Percentiles rank a stretch among this genome's conserved stretches.
phyloP scores from a whole-genome alignment of 2,888 invertebrate genomes.

The Eilema sororculum region DNA sequence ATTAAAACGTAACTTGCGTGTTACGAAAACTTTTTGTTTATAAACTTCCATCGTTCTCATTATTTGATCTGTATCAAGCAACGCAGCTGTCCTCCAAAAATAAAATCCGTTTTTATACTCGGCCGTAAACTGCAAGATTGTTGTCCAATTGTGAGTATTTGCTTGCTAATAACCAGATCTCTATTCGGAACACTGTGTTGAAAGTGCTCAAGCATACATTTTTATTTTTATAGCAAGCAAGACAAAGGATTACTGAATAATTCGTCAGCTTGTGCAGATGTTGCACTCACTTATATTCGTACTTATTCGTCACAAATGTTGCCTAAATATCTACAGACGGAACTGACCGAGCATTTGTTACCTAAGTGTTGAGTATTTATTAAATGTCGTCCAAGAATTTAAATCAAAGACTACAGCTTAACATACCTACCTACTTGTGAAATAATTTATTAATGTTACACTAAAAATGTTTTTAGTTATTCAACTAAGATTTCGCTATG shows the following conservation, averaged over 20 bases:
- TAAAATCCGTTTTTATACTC: slow-evolving; percentile 38
- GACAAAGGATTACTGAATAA: slow-evolving; percentile 31
- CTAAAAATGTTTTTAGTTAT: slow-evolving; percentile 33
- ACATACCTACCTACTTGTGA: slow-evolving; percentile 22
- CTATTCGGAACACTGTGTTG: slow-evolving; percentile 15
- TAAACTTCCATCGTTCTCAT: slow-evolving; percentile 37
- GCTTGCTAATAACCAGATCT: slow-evolving; percentile 31
- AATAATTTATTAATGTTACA: slow-evolving; percentile 32
- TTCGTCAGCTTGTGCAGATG: slow-evolving; percentile 13
- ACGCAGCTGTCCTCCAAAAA: slow-evolving; percentile 41
- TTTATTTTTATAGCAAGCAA: slow-evolving; percentile 17
- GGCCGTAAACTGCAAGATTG: slow-evolving; percentile 38
- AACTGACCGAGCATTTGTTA: slow-evolving; percentile 28
- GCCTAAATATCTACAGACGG: slow-evolving; percentile 28
- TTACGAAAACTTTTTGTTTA: slow-evolving; percentile 26
- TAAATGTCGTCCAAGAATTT: slow-evolving; percentile 25
- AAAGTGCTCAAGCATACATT: slow-evolving; percentile 21
- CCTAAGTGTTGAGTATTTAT: slow-evolving; percentile 31
- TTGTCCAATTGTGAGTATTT: slow-evolving; percentile 29
- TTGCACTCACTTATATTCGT: slow-evolving; percentile 25
- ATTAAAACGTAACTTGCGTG: slow-evolving; percentile 14
- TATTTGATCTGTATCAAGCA: slow-evolving; percentile 36
- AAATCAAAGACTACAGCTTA: slow-evolving; percentile 30
- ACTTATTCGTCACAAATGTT: slow-evolving; percentile 16
- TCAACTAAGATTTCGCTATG: slow-evolving; percentile 33